Evolutionary conservation across 64 coral and sea anemone species (phyloP), one percentile per base, ranked within the genome.

Genomic region (Pocillopora verrucosa): DNA sequence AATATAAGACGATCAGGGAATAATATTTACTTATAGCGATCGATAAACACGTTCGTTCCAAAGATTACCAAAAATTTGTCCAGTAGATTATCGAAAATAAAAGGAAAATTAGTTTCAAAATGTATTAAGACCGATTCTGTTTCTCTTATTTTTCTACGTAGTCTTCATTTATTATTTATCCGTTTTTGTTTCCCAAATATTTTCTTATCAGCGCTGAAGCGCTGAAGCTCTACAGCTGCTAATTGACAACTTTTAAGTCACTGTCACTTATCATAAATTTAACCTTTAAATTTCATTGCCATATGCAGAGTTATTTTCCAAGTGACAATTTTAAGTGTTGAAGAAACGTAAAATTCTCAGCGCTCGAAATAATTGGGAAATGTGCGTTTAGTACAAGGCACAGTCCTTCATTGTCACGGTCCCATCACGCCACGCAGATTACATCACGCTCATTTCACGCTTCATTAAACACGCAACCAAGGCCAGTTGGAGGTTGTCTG

Each of bases 361-460:
- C 22, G 11, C 25, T 11, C 9, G 7, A 24, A 70, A 70, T 4
- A 67, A 19, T 67, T 67, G 17, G 5, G 7, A 67, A 16, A 20
- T 16, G 1, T 20, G 64, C 24, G 12, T 63, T 63, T 17, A 63
- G 11, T 63, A 15, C 4, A 63, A 9, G 11, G 61, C 2, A 63
- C 3, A 9, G 1, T 63, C 57, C 41, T 10, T 20, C 37, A 26
- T 25, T 24, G 79, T 65, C 36, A 67, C 61, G 80, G 19, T 67
- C 56, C 22, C 36, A 61, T 83, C 80, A 83, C 80, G 80, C 61
- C 36, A 83, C 80, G 80, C 61, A 45, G 60, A 61, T 68, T 68
- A 38, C 68, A 65, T 68, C 80, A 83, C 62, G 80, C 80, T 67
- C 60, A 36, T 63, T 68, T 85, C 82, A 85, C 82, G 20, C 82